phyloP scores from a whole-genome alignment of 2,113 vertebrate genomes.

The Eurystomus gularis region DNA sequence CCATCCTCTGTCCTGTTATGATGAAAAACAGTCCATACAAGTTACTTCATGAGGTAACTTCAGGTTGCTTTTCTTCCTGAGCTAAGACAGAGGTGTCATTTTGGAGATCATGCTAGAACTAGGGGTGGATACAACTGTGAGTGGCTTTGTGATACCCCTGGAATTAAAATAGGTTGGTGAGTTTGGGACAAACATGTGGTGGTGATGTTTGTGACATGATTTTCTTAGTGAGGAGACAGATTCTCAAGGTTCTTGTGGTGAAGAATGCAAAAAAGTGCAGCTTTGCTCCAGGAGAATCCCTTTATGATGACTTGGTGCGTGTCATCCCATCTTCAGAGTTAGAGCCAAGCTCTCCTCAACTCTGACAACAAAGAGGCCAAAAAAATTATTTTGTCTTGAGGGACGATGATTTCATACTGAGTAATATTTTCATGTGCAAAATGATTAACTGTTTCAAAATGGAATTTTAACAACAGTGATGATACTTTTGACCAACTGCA shows the following conservation, averaged over 20 bases:
- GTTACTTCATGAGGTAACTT: not conserved
- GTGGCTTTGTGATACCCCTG: not conserved
- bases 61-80: not conserved
- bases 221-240: not conserved
- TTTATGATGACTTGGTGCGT: not conserved
- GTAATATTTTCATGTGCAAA: not conserved
- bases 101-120: not conserved
- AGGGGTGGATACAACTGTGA: not conserved
- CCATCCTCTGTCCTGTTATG: not conserved
- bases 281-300: not conserved
- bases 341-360: not conserved
- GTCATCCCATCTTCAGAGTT: not conserved
- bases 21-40: not conserved
- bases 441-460: not conserved
- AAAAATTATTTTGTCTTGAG: not conserved
- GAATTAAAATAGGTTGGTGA: not conserved
- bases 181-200: not conserved
- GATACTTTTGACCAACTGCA: not conserved
- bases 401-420: not conserved
- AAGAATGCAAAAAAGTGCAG: not conserved
- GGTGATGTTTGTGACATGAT: not conserved
- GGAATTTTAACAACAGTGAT: not conserved
- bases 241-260: not conserved
- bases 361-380: not conserved
- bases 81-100: not conserved